These are phyloP conservation scores for Malthinus flaveolus DNA, from an alignment of 2,888 invertebrate genomes.

Conservation along the genomic window DNA sequence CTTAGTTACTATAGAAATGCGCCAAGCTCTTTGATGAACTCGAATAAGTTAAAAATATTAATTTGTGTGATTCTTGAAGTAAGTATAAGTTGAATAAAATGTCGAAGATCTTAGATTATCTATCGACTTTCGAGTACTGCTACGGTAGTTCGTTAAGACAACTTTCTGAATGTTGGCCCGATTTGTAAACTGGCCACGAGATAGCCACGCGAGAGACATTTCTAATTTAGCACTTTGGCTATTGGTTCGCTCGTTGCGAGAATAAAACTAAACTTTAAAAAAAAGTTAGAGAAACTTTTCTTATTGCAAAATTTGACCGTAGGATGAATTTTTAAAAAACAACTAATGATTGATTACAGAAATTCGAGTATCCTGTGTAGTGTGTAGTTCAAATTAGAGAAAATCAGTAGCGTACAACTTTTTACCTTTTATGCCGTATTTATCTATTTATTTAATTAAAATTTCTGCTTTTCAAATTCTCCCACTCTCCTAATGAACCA, in stretches of 20 bases:
- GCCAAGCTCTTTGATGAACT: no score
- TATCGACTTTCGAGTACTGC: constrained; percentile 46
- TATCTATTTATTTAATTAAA: background rate
- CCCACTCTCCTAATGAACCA: no score
- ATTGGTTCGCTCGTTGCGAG: constrained; percentile 36
- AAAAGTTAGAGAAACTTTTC: constrained; percentile 42
- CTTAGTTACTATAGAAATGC: no score
- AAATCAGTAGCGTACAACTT: background rate
- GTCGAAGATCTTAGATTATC: constrained; percentile 39
- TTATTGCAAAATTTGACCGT: constrained; percentile 43
- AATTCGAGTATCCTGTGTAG: constrained; percentile 39
- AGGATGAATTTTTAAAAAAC: constrained; percentile 41
- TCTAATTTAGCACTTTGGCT: constrained; percentile 43
- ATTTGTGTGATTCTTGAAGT: background rate
- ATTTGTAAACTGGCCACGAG: constrained; percentile 50
- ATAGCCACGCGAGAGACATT: constrained; percentile 41
- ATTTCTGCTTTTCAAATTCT: background rate
- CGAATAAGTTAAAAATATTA: no score
- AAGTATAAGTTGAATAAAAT: constrained; percentile 13
- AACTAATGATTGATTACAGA: constrained; percentile 42
- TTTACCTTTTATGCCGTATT: background rate
- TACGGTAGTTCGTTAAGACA: constrained; percentile 46
- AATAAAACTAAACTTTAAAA: constrained; percentile 41
- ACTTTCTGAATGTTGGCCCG: constrained; percentile 50
- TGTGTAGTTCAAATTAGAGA: constrained; percentile 10